These are phyloP conservation scores for Drosophila biarmipes DNA, from an alignment of 1,140 invertebrate genomes.

Conservation along the genomic window DNA sequence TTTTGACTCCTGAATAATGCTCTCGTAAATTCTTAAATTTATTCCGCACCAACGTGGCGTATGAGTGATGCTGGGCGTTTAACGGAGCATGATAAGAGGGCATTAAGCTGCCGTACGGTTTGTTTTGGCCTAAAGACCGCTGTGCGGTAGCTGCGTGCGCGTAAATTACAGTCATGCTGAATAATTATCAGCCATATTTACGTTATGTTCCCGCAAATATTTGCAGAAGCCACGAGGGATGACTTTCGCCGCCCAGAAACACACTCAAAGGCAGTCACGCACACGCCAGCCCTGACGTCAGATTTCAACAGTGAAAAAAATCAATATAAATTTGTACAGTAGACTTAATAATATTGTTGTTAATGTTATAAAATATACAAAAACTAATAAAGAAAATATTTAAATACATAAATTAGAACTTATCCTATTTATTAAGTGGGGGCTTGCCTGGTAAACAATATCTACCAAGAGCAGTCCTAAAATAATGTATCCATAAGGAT, in stretches of 20 bases:
- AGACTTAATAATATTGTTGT: no score
- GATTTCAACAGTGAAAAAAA: constrained; percentile 11
- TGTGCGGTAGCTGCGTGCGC: constrained; percentile 30
- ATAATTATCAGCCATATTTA: constrained; percentile 77
- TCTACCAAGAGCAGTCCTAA: no score
- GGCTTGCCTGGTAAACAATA: no score
- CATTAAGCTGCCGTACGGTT: constrained; percentile 22
- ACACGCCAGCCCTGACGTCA: constrained; percentile 51
- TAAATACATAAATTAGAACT: no score
- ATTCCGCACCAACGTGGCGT: constrained; percentile 2
- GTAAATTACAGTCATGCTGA: constrained; percentile 60
- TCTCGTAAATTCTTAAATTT: constrained; percentile 6
- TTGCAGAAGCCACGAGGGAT: constrained; percentile 68
- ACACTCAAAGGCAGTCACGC: constrained; percentile 14
- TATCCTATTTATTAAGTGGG: no score
- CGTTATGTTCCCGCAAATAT: constrained; percentile 66
- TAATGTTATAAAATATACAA: background rate
- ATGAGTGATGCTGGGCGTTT: constrained; percentile 35
- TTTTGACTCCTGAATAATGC: background rate
- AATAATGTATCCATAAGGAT: no score
- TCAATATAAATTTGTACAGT: no score
- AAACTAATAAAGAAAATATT: no score
- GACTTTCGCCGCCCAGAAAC: constrained; percentile 12
- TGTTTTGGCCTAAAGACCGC: constrained; percentile 9
- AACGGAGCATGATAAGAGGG: constrained; percentile 27